Evolutionary conservation across 2,113 vertebrate genomes (phyloP).

Genomic region (Varanus salvator): DNA sequence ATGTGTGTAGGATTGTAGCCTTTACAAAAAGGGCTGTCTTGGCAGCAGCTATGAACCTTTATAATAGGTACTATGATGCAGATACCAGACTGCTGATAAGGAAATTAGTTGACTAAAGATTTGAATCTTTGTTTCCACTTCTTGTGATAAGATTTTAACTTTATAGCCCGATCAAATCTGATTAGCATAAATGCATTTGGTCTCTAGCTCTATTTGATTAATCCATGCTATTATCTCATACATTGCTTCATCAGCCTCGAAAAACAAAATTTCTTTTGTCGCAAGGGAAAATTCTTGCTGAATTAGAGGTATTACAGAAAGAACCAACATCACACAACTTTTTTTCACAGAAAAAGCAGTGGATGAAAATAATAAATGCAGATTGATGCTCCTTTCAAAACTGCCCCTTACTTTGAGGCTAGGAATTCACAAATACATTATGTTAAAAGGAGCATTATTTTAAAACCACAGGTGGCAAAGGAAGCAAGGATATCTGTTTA

Average conservation of each 20-base stretch:
- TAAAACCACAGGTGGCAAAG: conserved; percentile 21
- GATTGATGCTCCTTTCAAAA: neutral
- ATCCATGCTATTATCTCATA: too few relatives aligned
- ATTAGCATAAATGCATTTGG: too few relatives aligned
- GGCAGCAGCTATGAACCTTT: too few relatives aligned
- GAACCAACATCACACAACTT: neutral
- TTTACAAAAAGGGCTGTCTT: too few relatives aligned
- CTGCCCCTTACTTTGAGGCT: neutral
- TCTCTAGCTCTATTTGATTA: too few relatives aligned
- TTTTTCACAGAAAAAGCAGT: neutral
- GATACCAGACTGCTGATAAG: too few relatives aligned
- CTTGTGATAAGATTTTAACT: too few relatives aligned
- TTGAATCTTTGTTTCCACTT: too few relatives aligned
- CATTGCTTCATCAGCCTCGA: neutral
- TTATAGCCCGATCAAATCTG: too few relatives aligned
- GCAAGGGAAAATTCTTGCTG: neutral
- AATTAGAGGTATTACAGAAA: neutral
- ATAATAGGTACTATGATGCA: too few relatives aligned
- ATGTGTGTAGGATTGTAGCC: too few relatives aligned
- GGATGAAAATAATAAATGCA: neutral
- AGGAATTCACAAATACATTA: neutral
- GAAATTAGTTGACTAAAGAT: too few relatives aligned
- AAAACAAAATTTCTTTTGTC: neutral
- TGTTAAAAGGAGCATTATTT: neutral
- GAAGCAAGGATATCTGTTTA: neutral